Evolutionary conservation across 2,797 vertebrate species (phyloP), one percentile per base, ranked within the genome.

Genomic region (Spea hammondii): DNA sequence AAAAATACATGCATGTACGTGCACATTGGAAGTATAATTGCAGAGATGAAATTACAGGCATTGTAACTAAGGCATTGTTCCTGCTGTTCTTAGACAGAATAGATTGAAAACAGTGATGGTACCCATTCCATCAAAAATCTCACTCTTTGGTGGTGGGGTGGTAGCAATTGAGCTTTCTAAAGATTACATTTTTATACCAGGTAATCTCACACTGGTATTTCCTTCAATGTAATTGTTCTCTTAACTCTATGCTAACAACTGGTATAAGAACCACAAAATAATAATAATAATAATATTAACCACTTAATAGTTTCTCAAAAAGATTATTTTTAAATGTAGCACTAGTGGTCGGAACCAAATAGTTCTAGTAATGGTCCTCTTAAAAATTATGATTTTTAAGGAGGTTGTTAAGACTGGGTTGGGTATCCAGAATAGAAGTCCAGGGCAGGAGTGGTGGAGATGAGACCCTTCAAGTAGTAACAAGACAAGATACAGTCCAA

Each of bases 21-120:
- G 83, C 86, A 87, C 82, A 85, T 90, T 79, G 80, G 88, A 93
- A 92, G 88, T 92, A 85, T 91, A 93, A 93, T 93, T 93, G 91
- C 89, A 84, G 86, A 88, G 87, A 85, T 89, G 90, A 92, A 91
- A 91, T 92, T 91, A 90, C 88, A 90, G 86, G 83, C 85, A 89
- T 91, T 82, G 89, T 88, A 91, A 89, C 88, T 88, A 84, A 86
- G 85, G 87, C 46, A 82, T 87, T 90, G 90, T 84, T 89, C 89
- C 89, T 14, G 86, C 90, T 92, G 90, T 89, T 93, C 85, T 57
- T 62, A 9, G 75, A 83, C 86, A 89, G 88, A 81, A 72, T 67
- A 91, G 88, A 92, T 87, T 91, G 90, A 91, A 90, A 91, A 85
- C 84, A 79, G 78, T 88, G 84, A 86, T 72, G 17, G 62, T 32